These are phyloP conservation scores for Oryzias celebensis DNA, from an alignment of 2,113 vertebrate species.

Conservation along the genomic window DNA sequence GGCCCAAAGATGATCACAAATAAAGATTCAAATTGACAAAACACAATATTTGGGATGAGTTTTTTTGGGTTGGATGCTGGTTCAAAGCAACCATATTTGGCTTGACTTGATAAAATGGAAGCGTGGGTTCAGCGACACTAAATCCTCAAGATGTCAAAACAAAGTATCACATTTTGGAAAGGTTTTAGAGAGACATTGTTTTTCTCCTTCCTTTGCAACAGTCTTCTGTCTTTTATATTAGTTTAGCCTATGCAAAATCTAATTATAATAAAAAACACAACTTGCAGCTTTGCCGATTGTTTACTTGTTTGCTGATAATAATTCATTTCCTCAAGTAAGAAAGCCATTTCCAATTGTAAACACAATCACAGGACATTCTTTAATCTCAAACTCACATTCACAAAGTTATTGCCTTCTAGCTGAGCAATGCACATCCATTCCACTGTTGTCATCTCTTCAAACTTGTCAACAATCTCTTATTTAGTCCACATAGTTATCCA, in stretches of 20 bases:
- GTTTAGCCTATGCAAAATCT: neutral
- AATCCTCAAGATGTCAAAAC: neutral
- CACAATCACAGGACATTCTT: slow-evolving; percentile 33
- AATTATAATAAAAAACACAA: slow-evolving; percentile 12
- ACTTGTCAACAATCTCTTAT: slow-evolving; percentile 40
- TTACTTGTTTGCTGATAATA: slow-evolving; percentile 37
- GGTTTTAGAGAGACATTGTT: neutral
- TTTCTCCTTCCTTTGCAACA: neutral
- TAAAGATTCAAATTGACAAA: no score
- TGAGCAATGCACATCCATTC: neutral
- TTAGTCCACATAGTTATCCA: slow-evolving; percentile 6
- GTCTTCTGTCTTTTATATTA: neutral
- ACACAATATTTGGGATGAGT: no score
- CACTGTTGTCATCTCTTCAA: neutral
- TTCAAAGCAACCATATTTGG: no score
- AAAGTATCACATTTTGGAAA: neutral
- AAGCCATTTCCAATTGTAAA: slow-evolving; percentile 45
- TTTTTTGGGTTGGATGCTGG: no score
- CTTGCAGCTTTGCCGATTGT: slow-evolving; percentile 1
- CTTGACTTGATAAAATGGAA: no score
- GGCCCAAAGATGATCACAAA: no score
- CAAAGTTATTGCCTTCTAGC: slow-evolving; percentile 26
- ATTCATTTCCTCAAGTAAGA: slow-evolving; percentile 31
- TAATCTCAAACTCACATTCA: slow-evolving; percentile 13
- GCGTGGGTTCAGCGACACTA: no score